These are phyloP conservation scores for Odocoileus virginianus DNA, from an alignment of 2,113 vertebrate genomes.

Conservation along the genomic window DNA sequence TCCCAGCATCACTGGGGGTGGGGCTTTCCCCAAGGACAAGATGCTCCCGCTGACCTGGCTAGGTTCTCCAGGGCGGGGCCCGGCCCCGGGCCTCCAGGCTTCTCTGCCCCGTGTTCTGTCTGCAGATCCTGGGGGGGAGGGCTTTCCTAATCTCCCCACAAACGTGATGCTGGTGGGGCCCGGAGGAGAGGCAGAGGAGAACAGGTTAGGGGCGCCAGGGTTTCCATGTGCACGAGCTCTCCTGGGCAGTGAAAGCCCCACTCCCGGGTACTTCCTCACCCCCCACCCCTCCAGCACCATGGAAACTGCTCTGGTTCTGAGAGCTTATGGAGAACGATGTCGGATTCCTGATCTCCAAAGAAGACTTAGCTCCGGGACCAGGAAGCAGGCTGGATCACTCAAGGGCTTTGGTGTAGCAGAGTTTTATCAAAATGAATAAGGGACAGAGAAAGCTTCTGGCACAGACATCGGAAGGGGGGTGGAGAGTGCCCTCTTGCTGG, in stretches of 20 bases:
- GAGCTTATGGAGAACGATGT: neutral
- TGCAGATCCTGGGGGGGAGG: neutral
- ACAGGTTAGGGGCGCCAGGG: rapidly evolving
- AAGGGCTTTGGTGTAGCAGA: neutral
- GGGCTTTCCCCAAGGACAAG: neutral
- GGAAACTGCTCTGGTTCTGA: neutral
- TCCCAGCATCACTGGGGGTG: neutral
- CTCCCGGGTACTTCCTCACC: neutral
- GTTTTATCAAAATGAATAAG: neutral
- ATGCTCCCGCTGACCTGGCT: rapidly evolving
- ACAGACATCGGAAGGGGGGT: neutral
- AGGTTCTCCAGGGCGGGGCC: neutral
- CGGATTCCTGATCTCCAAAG: neutral
- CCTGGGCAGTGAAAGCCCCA: neutral
- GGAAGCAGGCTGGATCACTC: neutral
- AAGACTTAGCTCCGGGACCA: neutral
- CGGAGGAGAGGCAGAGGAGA: neutral
- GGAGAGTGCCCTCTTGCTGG: neutral
- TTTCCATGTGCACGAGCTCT: rapidly evolving
- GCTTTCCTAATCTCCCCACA: neutral
- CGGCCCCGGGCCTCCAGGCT: neutral
- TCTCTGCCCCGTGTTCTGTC: neutral
- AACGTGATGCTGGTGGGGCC: neutral
- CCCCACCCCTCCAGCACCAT: neutral
- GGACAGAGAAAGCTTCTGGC: neutral